Evolutionary conservation across 2,113 vertebrate genomes (phyloP).

Genomic region (Hypanus sabinus): DNA sequence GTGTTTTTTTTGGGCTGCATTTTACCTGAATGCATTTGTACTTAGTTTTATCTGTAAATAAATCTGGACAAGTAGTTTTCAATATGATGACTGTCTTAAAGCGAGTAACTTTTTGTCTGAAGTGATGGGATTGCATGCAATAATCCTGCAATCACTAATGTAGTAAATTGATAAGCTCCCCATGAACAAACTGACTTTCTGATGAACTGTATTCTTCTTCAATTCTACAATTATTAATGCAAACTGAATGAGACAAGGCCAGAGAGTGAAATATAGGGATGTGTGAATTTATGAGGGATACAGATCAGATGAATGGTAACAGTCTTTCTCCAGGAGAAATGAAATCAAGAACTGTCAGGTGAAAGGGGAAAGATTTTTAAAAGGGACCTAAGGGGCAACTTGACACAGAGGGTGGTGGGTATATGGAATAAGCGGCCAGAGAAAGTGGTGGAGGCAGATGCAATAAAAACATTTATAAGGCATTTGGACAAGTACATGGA

Average conservation of each 20-base stretch:
- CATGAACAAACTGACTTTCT: background rate
- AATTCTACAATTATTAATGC: background rate
- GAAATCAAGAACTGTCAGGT: too few species aligned
- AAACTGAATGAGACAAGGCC: background rate
- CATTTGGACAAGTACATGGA: too few species aligned
- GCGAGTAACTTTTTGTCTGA: background rate
- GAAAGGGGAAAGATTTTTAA: too few species aligned
- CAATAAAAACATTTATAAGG: too few species aligned
- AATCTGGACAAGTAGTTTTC: constrained; percentile 25
- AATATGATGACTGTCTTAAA: background rate
- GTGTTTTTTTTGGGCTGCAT: background rate
- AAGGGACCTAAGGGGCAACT: too few species aligned
- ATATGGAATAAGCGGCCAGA: too few species aligned
- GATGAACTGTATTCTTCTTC: background rate
- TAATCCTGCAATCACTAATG: background rate
- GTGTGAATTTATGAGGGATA: too few species aligned
- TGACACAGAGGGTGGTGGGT: too few species aligned
- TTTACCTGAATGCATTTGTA: constrained; percentile 27
- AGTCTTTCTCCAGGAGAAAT: too few species aligned
- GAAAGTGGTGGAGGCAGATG: too few species aligned
- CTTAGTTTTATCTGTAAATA: constrained; percentile 28
- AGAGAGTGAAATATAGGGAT: background rate
- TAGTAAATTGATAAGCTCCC: background rate
- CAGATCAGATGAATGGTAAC: too few species aligned
- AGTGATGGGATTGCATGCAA: background rate